phyloP scores from a whole-genome alignment of 2,113 vertebrate genomes.

The Struthidea cinerea region DNA sequence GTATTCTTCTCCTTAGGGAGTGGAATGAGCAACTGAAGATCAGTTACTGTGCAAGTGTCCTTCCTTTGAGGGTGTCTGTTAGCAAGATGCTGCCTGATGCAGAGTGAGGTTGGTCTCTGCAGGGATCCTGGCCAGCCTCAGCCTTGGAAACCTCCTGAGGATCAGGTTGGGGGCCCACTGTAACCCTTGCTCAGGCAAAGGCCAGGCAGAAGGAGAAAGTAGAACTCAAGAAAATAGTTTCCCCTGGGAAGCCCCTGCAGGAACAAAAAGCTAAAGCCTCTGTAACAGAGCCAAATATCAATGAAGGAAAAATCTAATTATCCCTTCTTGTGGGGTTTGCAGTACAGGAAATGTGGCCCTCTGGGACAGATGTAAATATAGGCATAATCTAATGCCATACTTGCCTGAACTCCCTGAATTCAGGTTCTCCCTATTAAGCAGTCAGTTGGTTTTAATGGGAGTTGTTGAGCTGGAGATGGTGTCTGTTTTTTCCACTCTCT shows the following conservation, averaged over 20 bases:
- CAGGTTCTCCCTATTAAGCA: neutral
- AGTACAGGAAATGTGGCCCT: neutral
- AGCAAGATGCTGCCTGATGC: neutral
- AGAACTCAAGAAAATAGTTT: neutral
- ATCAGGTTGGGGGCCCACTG: neutral
- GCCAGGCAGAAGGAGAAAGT: neutral
- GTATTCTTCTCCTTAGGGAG: neutral
- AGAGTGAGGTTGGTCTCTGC: neutral
- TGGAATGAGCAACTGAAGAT: neutral
- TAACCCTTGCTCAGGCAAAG: neutral
- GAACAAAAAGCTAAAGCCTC: neutral
- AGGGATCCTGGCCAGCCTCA: neutral
- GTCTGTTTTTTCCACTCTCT: neutral
- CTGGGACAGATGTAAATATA: neutral
- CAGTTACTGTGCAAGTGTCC: neutral
- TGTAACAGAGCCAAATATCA: neutral
- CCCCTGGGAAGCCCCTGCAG: neutral
- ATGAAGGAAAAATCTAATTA: slow-evolving; percentile 8
- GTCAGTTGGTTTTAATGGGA: neutral
- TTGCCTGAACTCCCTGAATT: neutral
- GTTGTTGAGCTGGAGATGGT: neutral
- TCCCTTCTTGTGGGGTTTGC: neutral
- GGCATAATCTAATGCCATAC: neutral
- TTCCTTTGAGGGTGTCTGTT: neutral
- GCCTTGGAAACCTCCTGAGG: neutral